Evolutionary conservation across 2,113 vertebrate species (phyloP), one percentile per base, ranked within the genome.

Genomic region (Pseudonaja textilis): DNA sequence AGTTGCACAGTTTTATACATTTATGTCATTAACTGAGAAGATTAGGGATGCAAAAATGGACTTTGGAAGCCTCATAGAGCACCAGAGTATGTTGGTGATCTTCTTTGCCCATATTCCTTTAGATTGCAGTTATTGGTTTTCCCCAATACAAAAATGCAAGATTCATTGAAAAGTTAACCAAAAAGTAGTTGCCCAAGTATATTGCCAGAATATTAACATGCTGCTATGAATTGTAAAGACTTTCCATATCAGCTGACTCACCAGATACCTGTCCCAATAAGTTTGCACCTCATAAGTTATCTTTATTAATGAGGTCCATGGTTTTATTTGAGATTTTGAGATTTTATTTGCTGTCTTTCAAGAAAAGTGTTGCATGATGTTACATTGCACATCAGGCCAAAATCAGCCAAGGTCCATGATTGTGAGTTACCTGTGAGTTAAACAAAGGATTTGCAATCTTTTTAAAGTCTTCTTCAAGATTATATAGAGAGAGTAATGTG

Each of bases 341-440:
- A 50, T 50, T 50, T 50, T 50, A 50, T 9, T 50, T 50, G 8
- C 42, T 25, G 1, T 61, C 87, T 93, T 93, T 85, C 93, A 92
- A 59, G 61, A 5, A 95, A 93, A 90, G 88, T 64, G 22, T n/a
- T 8, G 23, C 87, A 47, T 91, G 16, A 90, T 6, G 61, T 50
- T 2, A 88, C 55, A 86, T 91, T 25, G 55, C 26, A 29, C 59
- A 59, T 88, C 1, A 92, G 69, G 87, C 93, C 89, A 91, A 94
- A 96, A 93, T 34, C 42, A 91, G 61, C 55, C 1, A 5, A 52
- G 9, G 90, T 86, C 54, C 90, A n/a, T 47, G 91, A n/a, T 23
- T 52, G 93, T 93, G 55, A 85, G 88, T 23, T n/a, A 23, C 12
- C 34, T 87, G 87, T n/a, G n/a, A n/a, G n/a, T n/a, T n/a, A n/a